Evolutionary conservation across 2,888 invertebrate species (phyloP).

Genomic region (Dynastes maya): DNA sequence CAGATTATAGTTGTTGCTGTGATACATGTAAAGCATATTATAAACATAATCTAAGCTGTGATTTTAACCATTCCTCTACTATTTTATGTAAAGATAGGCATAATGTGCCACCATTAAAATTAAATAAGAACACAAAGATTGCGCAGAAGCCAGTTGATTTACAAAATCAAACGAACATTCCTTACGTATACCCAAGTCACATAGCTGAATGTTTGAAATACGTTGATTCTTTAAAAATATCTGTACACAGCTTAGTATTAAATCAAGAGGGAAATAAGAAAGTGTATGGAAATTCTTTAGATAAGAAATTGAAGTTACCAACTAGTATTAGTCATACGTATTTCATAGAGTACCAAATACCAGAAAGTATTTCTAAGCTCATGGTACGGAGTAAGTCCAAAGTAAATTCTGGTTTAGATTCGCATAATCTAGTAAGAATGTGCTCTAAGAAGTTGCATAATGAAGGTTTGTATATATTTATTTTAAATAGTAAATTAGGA

Average conservation of each 20-base stretch:
- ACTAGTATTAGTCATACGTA: conserved; percentile 65
- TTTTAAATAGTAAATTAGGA: conserved; percentile 6
- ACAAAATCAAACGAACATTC: conserved; percentile 10
- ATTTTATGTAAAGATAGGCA: conserved; percentile 41
- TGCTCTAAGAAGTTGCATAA: conserved; percentile 68
- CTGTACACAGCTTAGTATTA: conserved; percentile 68
- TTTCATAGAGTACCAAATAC: conserved; percentile 71
- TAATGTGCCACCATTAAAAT: conserved; percentile 52
- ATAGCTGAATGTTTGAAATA: conserved; percentile 60
- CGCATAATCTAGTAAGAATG: conserved; percentile 64
- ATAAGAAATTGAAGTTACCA: conserved; percentile 55
- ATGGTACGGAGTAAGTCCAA: conserved; percentile 62
- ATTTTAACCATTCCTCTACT: conserved; percentile 50
- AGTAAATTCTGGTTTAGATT: conserved; percentile 66
- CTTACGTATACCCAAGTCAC: background rate
- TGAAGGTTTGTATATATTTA: conserved; percentile 63
- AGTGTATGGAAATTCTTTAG: conserved; percentile 52
- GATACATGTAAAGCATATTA: conserved; percentile 65
- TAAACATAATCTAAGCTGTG: conserved; percentile 53
- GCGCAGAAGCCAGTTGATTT: background rate
- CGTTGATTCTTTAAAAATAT: conserved; percentile 70
- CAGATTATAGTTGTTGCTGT: conserved; percentile 62
- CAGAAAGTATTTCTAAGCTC: conserved; percentile 63
- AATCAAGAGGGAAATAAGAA: conserved; percentile 68
- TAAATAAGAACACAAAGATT: conserved; percentile 44